Evolutionary conservation across 2,797 vertebrate genomes (phyloP), one percentile per base, ranked within the genome.

Genomic region (Capromys pilorides): DNA sequence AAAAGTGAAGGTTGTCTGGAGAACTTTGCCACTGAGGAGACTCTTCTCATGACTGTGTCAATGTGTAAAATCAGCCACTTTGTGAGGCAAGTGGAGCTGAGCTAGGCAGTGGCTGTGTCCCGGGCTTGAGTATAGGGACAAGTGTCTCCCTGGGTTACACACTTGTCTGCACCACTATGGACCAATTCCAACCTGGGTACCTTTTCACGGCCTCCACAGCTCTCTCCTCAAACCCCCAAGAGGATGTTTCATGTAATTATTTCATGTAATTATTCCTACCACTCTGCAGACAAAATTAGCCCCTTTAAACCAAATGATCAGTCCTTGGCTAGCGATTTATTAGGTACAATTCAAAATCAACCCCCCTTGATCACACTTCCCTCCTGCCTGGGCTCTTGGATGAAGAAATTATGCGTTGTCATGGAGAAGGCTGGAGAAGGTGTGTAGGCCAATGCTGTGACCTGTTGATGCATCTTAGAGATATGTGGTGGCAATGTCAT

Each of bases 281-380:
- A 66, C 39, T 86, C 69, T 77, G 64, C 61, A 91, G 94, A 69
- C 51, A 79, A 77, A 89, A 92, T 92, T 73, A 84, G 86, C 64
- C 64, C 95, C 90, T 93, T 94, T 31, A 90, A 90, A 73, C 59
- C 66, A 80, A 81, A 10, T 77, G 59, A 95, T 88, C 64, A 80
- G 49, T 28, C 66, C 86, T 94, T 54, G 79, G 39, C 80, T 61
- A 66, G 64, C 33, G 80, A 39, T 86, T 96, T 81, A 86, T 94
- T 95, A 73, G 28, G 45, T 67, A 45, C 80, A 45, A 93, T 93
- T 93, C 90, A 75, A 88, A 96, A 95, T 96, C 95, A 96, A 57
- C 90, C 79, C 51, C 97, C 94, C 2, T 79, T 28, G 93, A 33
- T 86, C 64, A 78, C 28, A 6, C 78, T 41, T 79, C 75, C 77